phyloP scores from a whole-genome alignment of 30 jellyfish, hydroid and myxozoan species.

The Catostylus mosaicus region DNA sequence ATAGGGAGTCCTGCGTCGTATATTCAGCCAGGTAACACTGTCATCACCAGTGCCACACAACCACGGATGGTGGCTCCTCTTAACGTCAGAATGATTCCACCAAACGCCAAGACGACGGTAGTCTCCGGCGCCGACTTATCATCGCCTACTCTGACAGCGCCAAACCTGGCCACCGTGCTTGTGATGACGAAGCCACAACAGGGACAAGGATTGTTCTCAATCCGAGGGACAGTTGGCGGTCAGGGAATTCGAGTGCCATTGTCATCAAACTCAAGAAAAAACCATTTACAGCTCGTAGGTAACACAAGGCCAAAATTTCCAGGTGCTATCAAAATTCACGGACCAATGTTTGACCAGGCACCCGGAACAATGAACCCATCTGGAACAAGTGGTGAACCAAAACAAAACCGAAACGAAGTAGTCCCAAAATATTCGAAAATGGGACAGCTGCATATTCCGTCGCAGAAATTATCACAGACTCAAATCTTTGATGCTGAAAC shows the following conservation, averaged over 20 bases:
- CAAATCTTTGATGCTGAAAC: constrained; percentile 23
- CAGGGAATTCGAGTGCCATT: constrained; percentile 60
- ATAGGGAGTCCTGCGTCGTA: constrained; percentile 43
- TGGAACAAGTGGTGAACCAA: constrained; percentile 21
- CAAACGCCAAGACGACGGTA: constrained; percentile 38
- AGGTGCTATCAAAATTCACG: constrained; percentile 64
- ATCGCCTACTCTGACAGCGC: constrained; percentile 45
- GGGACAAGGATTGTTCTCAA: constrained; percentile 40
- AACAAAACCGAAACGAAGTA: background rate
- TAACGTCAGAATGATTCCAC: constrained; percentile 60
- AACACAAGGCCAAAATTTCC: constrained; percentile 24
- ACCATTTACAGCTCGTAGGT: background rate
- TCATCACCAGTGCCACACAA: constrained; percentile 60
- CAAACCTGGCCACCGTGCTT: constrained; percentile 54
- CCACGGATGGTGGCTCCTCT: constrained; percentile 71
- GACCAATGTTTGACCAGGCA: constrained; percentile 72
- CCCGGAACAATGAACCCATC: constrained; percentile 70
- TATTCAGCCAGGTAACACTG: constrained; percentile 48
- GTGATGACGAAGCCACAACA: constrained; percentile 58
- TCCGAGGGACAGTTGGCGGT: constrained; percentile 42
- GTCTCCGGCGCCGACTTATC: constrained; percentile 43
- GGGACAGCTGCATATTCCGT: constrained; percentile 51
- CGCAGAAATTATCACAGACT: background rate
- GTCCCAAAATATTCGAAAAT: background rate
- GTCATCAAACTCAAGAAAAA: constrained; percentile 48